A percentile compares a stretch with the other conserved stretches of the same genome.
phyloP scores from a whole-genome alignment of 2,888 invertebrate species.

The Druceiella hillmani region DNA sequence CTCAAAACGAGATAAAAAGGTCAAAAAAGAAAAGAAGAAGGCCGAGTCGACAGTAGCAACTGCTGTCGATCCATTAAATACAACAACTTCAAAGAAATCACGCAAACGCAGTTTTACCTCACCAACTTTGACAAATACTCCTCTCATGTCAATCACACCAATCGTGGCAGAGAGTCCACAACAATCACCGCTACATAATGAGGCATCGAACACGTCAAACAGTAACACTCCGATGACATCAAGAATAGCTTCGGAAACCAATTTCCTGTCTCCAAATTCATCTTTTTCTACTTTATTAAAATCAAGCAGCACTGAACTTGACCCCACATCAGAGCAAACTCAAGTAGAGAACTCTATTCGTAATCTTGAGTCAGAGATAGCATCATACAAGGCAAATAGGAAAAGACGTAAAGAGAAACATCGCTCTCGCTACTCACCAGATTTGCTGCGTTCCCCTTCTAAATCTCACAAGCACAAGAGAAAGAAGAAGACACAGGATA shows the following conservation, averaged over 20 bases:
- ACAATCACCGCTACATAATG: conserved; percentile 40
- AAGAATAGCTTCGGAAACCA: conserved; percentile 21
- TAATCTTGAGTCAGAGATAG: conserved; percentile 45
- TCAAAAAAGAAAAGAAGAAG: conserved; percentile 37
- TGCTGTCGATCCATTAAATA: conserved; percentile 30
- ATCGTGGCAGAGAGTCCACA: conserved; percentile 49
- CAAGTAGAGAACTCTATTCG: conserved; percentile 46
- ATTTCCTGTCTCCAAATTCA: conserved; percentile 37
- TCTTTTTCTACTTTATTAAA: conserved; percentile 47
- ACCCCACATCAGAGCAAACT: conserved; percentile 43
- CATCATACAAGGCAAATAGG: conserved; percentile 57
- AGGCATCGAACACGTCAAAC: conserved; percentile 36
- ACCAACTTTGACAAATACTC: conserved; percentile 46
- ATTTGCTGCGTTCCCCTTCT: conserved; percentile 56
- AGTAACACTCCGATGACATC: conserved; percentile 28
- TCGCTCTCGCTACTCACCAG: conserved; percentile 66
- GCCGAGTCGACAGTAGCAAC: conserved; percentile 29
- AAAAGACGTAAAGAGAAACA: conserved; percentile 73
- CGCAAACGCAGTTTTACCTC: conserved; percentile 48
- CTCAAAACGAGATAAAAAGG: conserved; percentile 39
- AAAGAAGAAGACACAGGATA: conserved; percentile 71
- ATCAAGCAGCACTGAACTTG: conserved; percentile 37
- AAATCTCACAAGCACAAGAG: conserved; percentile 77
- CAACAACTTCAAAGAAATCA: conserved; percentile 35
- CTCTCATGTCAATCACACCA: conserved; percentile 49